Base-by-base conservation (phyloP, 2,888 invertebrate genomes). In the Hirtodrosophila duncani region DNA sequence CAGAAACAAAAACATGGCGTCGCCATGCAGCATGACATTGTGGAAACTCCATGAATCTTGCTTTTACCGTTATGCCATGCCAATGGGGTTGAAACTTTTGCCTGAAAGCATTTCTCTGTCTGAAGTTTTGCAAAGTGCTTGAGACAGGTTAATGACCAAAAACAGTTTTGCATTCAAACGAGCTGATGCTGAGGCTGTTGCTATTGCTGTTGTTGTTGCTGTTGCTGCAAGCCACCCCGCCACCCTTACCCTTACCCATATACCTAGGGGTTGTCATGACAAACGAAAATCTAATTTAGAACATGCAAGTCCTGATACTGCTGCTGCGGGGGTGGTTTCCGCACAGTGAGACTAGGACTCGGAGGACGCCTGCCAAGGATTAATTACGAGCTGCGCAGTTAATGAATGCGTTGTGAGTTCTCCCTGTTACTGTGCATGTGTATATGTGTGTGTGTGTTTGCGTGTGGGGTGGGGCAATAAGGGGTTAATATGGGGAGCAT, bases 121-220 rank as follows among this genome's bases (percentile, higher is more conserved):
- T 27, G 27, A 5, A 9, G 9, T 37, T 60, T 61, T 59, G 58
- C 80, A 74, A 74, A 79, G 80, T 74, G 81, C 80, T 69, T 59
- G 55, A 67, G 70, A 71, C 81, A 81, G 81, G 75, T 77, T 77
- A 77, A 77, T 81, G 77, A 77, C 81, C 77, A 77, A 78, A 62
- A 63, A 49, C 71, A 63, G 81, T 77, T 77, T 77, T 77, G 77
- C 79, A 77, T 77, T 77, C 71, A 74, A 78, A 74, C 72, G 67
- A 67, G 63, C 5, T 39, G 48, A 21, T n/a, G n/a, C n/a, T n/a
- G n/a, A n/a, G n/a, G n/a, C n/a, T n/a, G n/a, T n/a, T n/a, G n/a
- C n/a, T n/a, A n/a, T n/a, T n/a, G n/a, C n/a, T n/a, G n/a, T n/a
- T n/a, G n/a, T n/a, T n/a, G n/a, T n/a, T n/a, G 34, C 39, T 36